These are phyloP conservation scores for Leptopilina drosophilae DNA, from an alignment of 2,888 invertebrate genomes.

Conservation along the genomic window DNA sequence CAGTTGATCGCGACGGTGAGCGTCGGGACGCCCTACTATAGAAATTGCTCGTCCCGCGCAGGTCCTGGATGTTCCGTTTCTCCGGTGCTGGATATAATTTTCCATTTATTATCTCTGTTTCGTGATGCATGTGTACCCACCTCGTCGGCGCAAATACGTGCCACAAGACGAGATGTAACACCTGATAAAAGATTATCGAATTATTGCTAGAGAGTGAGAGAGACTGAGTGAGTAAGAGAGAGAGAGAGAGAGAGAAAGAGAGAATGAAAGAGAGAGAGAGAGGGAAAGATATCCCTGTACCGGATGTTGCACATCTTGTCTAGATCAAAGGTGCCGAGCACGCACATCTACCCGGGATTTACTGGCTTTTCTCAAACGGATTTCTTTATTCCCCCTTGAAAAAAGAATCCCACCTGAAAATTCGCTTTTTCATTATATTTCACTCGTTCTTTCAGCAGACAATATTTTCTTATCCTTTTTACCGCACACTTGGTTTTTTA, in stretches of 20 bases:
- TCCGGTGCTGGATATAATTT: conserved; percentile 52
- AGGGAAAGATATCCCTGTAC: background rate
- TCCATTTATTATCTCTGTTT: conserved; percentile 50
- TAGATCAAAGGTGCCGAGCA: conserved; percentile 30
- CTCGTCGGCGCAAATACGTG: conserved; percentile 32
- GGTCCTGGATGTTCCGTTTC: conserved; percentile 52
- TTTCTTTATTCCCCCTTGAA: conserved; percentile 1
- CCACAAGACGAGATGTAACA: conserved; percentile 37
- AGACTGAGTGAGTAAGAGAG: background rate
- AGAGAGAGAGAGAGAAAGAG: too few species aligned
- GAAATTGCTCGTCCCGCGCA: conserved; percentile 46
- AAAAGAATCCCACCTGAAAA: background rate
- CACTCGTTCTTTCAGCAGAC: too few species aligned
- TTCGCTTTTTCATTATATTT: too few species aligned
- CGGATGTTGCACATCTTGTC: conserved; percentile 28
- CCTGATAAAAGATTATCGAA: conserved; percentile 39
- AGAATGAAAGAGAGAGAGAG: too few species aligned
- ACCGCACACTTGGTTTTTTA: too few species aligned
- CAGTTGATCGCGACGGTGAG: conserved; percentile 52
- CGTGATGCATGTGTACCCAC: conserved; percentile 24
- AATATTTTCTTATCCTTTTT: too few species aligned
- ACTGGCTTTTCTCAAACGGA: conserved; percentile 23
- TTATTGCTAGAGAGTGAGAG: conserved; percentile 15
- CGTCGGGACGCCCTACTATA: conserved; percentile 46
- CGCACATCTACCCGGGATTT: conserved; percentile 14